Percentiles rank a stretch among this genome's conserved stretches.
Conservation (phyloP, 2,113 vertebrate genomes). For the Hymenochirus boettgeri region DNA sequence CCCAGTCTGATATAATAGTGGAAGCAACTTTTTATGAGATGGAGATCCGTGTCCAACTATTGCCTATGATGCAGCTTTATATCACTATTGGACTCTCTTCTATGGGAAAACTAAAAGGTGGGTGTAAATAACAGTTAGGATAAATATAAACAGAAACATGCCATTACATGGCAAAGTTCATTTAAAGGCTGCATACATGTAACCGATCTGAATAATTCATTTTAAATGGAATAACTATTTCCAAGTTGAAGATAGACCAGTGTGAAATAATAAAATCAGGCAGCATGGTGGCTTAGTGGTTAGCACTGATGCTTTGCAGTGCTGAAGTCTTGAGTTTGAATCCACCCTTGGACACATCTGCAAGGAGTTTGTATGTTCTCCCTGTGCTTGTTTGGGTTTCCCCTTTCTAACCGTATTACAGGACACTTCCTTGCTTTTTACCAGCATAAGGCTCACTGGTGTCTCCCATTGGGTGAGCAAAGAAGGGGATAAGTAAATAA, state of each 20-base stretch:
- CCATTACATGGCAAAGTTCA: background rate
- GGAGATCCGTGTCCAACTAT: constrained; percentile 69
- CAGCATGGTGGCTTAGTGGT: no score
- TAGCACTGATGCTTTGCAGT: no score
- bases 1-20: constrained; percentile 72
- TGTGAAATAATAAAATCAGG: background rate
- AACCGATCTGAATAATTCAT: background rate
- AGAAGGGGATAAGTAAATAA: no score
- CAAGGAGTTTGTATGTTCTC: no score
- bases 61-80: constrained; percentile 80
- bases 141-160: background rate
- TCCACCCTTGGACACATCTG: no score
- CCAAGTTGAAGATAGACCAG: background rate
- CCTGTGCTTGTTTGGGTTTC: no score
- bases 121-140: background rate
- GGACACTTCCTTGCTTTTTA: no score
- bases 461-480: no score
- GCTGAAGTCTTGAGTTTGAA: no score
- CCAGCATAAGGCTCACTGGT: no score
- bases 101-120: background rate
- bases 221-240: background rate
- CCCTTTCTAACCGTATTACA: no score
- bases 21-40: constrained; percentile 59
- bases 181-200: no score
- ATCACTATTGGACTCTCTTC: background rate